Percentiles rank a stretch among this genome's conserved stretches.
These are phyloP conservation scores for Nephrocerus scutellatus DNA, from an alignment of 2,888 invertebrate genomes.

Conservation along the genomic window DNA sequence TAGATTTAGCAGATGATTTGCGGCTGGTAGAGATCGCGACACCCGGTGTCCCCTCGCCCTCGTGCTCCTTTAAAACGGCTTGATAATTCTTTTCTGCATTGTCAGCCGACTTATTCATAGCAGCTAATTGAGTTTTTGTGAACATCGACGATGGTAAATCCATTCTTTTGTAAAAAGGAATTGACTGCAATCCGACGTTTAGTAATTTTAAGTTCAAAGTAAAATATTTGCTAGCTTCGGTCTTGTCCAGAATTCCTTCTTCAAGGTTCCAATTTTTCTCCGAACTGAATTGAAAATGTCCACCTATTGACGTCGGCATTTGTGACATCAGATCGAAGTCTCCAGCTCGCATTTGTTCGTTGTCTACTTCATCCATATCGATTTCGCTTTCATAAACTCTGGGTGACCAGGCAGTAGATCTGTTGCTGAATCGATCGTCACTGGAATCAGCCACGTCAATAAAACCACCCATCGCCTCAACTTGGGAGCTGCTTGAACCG, in stretches of 20 bases:
- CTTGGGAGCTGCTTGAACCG: slow-evolving; percentile 35
- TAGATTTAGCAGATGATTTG: slow-evolving; percentile 23
- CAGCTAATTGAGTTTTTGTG: slow-evolving; percentile 37
- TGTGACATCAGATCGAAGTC: slow-evolving; percentile 46
- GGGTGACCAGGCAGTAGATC: slow-evolving; percentile 28
- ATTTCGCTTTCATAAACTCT: slow-evolving; percentile 25
- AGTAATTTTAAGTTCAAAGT: slow-evolving; percentile 45
- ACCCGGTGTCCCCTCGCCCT: slow-evolving; percentile 26
- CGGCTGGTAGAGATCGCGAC: slow-evolving; percentile 20
- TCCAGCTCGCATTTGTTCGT: slow-evolving; percentile 39
- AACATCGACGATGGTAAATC: slow-evolving; percentile 44
- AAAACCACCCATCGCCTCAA: slow-evolving; percentile 32
- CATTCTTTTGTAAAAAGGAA: slow-evolving; percentile 49
- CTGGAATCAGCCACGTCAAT: slow-evolving; percentile 45
- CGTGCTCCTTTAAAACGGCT: slow-evolving; percentile 29
- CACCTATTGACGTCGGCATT: slow-evolving; percentile 39
- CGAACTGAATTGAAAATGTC: slow-evolving; percentile 46
- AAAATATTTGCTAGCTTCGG: slow-evolving; percentile 43
- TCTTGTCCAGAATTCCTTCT: slow-evolving; percentile 36
- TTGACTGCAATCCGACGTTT: slow-evolving; percentile 45
- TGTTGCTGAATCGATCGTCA: slow-evolving; percentile 35
- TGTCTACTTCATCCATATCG: slow-evolving; percentile 30
- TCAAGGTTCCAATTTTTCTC: slow-evolving; percentile 48
- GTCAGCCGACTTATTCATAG: slow-evolving; percentile 39
- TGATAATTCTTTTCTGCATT: slow-evolving; percentile 36